A percentile compares a stretch with the other conserved stretches of the same genome.
Conservation (phyloP, 2,888 invertebrate species). For the Epinotia demarniana region DNA sequence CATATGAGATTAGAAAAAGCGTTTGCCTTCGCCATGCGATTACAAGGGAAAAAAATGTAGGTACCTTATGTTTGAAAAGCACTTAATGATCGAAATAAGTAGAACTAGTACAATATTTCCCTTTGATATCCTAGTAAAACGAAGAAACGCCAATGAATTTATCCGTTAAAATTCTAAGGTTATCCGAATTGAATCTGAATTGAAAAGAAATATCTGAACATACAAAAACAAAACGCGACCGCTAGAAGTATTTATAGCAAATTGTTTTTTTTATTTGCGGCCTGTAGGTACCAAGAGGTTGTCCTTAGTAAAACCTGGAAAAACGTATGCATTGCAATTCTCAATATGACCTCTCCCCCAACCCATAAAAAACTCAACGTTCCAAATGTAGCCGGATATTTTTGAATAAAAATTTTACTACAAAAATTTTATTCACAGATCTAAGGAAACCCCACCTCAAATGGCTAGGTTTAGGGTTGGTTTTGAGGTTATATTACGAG, state of each 20-base stretch:
- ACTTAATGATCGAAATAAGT: no score
- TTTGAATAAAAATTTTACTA: conserved; percentile 29
- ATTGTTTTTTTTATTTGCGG: background rate
- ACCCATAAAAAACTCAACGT: conserved; percentile 21
- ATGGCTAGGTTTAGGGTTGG: background rate
- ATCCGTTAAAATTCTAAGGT: no score
- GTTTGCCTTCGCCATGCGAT: no score
- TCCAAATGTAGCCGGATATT: background rate
- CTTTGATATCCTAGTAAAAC: no score
- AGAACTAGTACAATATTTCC: no score
- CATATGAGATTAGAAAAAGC: no score
- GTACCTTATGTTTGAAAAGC: no score
- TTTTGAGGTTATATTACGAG: background rate
- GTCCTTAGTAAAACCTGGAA: background rate
- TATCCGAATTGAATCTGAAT: no score
- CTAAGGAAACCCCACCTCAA: background rate
- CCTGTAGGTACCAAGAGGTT: background rate
- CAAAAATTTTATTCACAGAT: conserved; percentile 8
- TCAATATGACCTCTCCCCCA: conserved; percentile 11
- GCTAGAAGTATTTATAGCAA: background rate
- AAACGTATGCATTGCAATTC: conserved; percentile 17
- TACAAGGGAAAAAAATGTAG: no score
- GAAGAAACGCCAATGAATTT: no score
- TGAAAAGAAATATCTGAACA: background rate
- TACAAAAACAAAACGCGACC: background rate